Percentiles rank a stretch among this genome's conserved stretches.
Conservation (phyloP, 2,797 vertebrate species). For the Hirundo rustica region DNA sequence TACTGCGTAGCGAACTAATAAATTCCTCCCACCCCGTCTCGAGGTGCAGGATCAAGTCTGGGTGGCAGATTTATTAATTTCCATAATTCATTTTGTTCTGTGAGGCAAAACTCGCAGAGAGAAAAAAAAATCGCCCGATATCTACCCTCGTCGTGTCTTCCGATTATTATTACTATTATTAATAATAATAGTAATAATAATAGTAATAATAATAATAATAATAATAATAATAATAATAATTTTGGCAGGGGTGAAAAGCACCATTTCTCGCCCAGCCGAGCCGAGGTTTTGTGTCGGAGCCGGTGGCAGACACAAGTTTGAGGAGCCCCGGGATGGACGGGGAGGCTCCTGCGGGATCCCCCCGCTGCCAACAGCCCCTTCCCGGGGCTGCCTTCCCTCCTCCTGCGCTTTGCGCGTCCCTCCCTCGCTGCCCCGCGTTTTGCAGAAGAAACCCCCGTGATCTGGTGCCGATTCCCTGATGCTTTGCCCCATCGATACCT, state of each 20-base stretch:
- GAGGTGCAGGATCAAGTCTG: not conserved
- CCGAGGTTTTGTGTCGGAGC: not conserved
- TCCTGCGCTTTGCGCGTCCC: not conserved
- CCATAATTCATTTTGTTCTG: not conserved
- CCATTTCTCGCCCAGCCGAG: not conserved
- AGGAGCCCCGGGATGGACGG: not conserved
- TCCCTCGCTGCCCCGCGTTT: not conserved
- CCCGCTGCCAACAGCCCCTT: not conserved
- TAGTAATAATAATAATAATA: too few species aligned
- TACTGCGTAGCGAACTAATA: not conserved
- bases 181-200: too few species aligned
- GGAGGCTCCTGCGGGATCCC: accelerated
- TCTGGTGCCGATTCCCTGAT: not conserved
- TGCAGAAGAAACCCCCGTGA: not conserved
- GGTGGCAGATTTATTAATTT: not conserved
- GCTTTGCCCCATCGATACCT: not conserved
- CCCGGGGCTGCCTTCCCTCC: not conserved
- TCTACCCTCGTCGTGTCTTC: not conserved
- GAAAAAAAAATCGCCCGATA: not conserved
- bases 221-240: too few species aligned
- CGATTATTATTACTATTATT: not conserved
- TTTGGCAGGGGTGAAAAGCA: not conserved
- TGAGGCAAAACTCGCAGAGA: not conserved
- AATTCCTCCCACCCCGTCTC: not conserved
- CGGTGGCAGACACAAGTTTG: not conserved